A percentile compares a stretch with the other conserved stretches of the same genome.
Evolutionary conservation across 1,140 invertebrate species (phyloP).

Genomic region (Cydia amplana): DNA sequence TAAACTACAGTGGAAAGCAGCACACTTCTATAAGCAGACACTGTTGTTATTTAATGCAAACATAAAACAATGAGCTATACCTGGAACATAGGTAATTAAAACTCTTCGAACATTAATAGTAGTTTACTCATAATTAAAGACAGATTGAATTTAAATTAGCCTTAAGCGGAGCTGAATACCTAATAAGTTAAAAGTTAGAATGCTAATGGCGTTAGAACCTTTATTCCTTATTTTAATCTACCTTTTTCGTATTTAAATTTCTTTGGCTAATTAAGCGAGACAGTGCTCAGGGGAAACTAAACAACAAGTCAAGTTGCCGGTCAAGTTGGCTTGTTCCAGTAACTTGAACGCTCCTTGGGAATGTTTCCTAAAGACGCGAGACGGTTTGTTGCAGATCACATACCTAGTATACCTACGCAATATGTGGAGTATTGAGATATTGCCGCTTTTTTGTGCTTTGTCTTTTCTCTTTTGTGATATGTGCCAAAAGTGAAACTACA

Average conservation of each 20-base stretch:
- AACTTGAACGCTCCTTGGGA: conserved; percentile 18
- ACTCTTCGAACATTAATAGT: background rate
- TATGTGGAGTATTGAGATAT: too few relatives aligned
- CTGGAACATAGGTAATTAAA: conserved; percentile 12
- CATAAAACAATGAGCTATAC: background rate
- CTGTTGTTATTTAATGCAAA: too few relatives aligned
- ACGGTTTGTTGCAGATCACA: background rate
- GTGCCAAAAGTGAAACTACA: too few relatives aligned
- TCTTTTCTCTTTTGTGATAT: too few relatives aligned
- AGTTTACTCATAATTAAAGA: background rate
- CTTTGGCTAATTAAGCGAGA: background rate
- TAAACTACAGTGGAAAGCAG: background rate
- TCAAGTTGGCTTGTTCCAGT: background rate
- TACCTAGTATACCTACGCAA: background rate
- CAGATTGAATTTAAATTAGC: conserved; percentile 4
- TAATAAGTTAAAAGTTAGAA: background rate
- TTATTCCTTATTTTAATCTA: background rate
- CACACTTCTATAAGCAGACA: too few relatives aligned
- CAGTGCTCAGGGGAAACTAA: background rate
- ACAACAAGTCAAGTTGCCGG: background rate
- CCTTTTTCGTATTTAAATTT: background rate
- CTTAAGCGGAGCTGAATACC: background rate
- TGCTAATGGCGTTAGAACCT: background rate
- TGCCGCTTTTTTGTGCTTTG: too few relatives aligned
- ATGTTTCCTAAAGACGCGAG: background rate